Conservation (phyloP, 2,888 invertebrate genomes). For the Allolobophora icterica region DNA sequence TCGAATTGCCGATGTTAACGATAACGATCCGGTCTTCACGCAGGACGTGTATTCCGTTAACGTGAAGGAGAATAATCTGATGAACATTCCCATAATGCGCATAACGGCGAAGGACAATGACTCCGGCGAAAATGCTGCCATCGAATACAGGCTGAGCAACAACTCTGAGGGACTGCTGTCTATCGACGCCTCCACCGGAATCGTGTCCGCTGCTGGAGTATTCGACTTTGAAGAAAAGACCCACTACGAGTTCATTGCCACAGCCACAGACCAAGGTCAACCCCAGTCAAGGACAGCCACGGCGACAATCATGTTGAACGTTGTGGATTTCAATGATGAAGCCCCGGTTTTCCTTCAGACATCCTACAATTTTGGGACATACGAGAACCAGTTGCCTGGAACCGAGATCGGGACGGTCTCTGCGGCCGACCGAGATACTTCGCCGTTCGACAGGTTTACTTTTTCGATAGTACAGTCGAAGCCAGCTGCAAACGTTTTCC, state of each 20-base stretch:
- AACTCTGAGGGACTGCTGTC: constrained; percentile 31
- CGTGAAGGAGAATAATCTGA: constrained; percentile 37
- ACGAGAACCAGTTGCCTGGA: constrained; percentile 44
- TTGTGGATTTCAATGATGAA: constrained; percentile 58
- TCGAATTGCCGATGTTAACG: constrained; percentile 82
- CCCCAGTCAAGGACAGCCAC: constrained; percentile 50
- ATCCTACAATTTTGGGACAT: constrained; percentile 44
- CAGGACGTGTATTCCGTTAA: constrained; percentile 30
- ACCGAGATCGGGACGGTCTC: constrained; percentile 45
- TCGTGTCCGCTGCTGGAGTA: constrained; percentile 32
- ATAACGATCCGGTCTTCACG: constrained; percentile 84
- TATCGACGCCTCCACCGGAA: constrained; percentile 38
- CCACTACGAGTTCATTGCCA: constrained; percentile 44
- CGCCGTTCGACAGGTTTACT: constrained; percentile 41
- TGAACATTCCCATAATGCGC: constrained; percentile 31
- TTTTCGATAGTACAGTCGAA: constrained; percentile 46
- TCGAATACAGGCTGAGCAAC: constrained; percentile 45
- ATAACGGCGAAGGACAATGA: constrained; percentile 47
- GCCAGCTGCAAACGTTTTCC: constrained; percentile 56
- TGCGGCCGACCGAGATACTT: constrained; percentile 44
- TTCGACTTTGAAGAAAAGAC: constrained; percentile 46
- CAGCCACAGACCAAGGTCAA: constrained; percentile 36
- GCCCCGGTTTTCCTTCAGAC: constrained; percentile 50
- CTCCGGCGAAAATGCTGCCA: constrained; percentile 54
- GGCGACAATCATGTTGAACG: constrained; percentile 51